Base-by-base conservation (phyloP, 2,888 invertebrate species). In the Psylliodes chrysocephalus region DNA sequence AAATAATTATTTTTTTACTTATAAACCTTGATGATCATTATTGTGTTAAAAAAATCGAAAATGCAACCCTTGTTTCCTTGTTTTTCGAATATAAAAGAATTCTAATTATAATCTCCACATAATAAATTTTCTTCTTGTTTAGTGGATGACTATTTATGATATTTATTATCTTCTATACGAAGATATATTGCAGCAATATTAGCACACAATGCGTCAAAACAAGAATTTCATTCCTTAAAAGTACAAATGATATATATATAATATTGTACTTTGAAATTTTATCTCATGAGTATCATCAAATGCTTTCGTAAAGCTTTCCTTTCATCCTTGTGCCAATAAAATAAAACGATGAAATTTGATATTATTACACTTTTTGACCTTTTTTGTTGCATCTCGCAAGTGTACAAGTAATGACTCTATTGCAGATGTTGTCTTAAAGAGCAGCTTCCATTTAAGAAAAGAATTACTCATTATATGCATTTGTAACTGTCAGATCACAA, bases 391-490 rank as follows among this genome's bases (percentile, higher is more conserved):
- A 63, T 64, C 65, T 69, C 66, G 68, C 71, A 68, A 71, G 66
- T 71, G 65, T 57, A 64, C 67, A 55, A 66, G 59, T 71, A 66
- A 73, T 71, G 71, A 62, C 68, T 73, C 55, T 66, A 68, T 70
- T 70, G 66, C 69, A 70, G 71, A 71, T 71, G 71, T 62, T 63
- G 62, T 67, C 54, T 61, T 60, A 60, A 70, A 66, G 66, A 56
- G 56, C 69, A 66, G 61, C 69, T 67, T 71, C 73, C 70, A 67
- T 73, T 67, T 71, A 63, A 56, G 71, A 67, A 61, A 55, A 63
- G 59, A 55, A 64, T 22, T n/a, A 42, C 17, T 42, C 42, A 42
- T 42, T 30, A 35, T 30, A 42, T 42, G 54, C 17, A 59, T 49
- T 47, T 59, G 49, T 35, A 49, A 51, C 47, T 51, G 47, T 49